Conservation (phyloP, 2,888 invertebrate genomes). For the Phytoseiulus persimilis region DNA sequence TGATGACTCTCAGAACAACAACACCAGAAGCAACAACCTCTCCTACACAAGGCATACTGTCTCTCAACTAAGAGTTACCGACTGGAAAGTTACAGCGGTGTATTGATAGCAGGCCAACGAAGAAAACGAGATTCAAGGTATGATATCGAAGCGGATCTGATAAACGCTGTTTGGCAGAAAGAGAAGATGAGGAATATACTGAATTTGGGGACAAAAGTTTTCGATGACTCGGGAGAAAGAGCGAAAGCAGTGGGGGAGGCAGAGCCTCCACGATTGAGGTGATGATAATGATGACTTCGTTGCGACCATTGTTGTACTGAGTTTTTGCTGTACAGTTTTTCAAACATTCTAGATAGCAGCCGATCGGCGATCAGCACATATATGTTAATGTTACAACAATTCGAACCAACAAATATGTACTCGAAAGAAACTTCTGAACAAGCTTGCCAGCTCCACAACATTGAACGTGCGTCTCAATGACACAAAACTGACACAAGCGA, state of each 20-base stretch:
- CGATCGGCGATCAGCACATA: constrained; percentile 5
- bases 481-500: background rate
- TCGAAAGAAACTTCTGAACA: background rate
- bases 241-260: background rate
- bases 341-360: background rate
- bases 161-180: background rate
- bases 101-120: background rate
- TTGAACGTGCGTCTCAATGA: background rate
- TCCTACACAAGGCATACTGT: background rate
- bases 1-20: background rate
- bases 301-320: background rate
- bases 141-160: background rate
- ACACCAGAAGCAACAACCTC: background rate
- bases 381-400: constrained; percentile 5
- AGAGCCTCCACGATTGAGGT: background rate
- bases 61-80: background rate
- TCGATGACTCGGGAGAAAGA: background rate
- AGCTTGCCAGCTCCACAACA: background rate
- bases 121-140: background rate
- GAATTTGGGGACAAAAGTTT: background rate
- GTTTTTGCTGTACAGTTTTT: constrained; percentile 5
- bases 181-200: background rate
- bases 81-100: background rate
- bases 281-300: background rate
- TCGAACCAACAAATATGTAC: constrained; percentile 5